These are phyloP conservation scores for Pipistrellus kuhlii DNA, from an alignment of 2,797 vertebrate species.

Conservation along the genomic window DNA sequence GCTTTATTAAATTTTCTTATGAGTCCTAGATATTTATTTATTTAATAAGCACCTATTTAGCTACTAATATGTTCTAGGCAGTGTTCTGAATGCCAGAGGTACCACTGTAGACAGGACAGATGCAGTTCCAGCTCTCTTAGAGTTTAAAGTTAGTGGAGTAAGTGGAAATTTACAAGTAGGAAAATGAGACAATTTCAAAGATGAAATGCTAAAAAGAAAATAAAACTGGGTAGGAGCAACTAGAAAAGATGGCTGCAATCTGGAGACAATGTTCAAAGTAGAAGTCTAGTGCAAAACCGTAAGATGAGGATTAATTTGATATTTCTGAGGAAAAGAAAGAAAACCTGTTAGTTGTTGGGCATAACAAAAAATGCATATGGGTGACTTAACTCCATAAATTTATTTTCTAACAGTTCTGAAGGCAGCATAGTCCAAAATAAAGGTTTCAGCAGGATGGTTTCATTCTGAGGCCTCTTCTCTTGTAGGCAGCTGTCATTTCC, in stretches of 20 bases:
- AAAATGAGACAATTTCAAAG: constrained; percentile 44
- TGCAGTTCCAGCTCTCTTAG: not conserved
- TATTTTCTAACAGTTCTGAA: not conserved
- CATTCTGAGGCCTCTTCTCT: not conserved
- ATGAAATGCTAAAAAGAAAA: not conserved
- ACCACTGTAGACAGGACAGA: not conserved
- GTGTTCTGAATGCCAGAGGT: not conserved
- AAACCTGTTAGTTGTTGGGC: not conserved
- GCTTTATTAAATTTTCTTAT: not conserved
- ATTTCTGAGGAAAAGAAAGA: constrained; percentile 6
- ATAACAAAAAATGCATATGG: not conserved
- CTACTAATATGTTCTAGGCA: not conserved
- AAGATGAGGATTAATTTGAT: not conserved
- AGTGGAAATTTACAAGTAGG: constrained; percentile 14
- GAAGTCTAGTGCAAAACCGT: not conserved
- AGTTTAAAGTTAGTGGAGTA: not conserved
- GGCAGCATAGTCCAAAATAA: not conserved
- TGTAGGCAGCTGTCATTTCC: not conserved
- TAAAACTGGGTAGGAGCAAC: not conserved
- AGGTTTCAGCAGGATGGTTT: not conserved
- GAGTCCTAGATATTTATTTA: not conserved
- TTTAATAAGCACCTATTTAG: not conserved
- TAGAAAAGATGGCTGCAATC: not conserved
- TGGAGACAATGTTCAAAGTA: not conserved
- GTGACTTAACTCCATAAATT: not conserved